Base-by-base conservation (phyloP, 2,888 invertebrate genomes). In the Pedicia rivosa region DNA sequence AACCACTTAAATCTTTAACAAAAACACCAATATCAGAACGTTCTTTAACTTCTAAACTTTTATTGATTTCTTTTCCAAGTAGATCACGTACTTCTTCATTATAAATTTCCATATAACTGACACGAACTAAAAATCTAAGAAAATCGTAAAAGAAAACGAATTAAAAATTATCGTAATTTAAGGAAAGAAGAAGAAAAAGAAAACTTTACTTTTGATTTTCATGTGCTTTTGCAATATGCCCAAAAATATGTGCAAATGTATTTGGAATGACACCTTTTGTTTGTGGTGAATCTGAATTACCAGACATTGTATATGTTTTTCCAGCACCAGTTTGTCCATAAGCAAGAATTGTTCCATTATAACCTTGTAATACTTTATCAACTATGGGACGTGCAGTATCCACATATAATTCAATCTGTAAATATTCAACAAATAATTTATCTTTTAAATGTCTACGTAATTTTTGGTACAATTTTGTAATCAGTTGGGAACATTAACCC, bases 301-400 rank as follows among this genome's bases (percentile, higher is more conserved):
- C 98, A 2, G 92, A 87, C 97, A 98, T 97, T 1, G 98, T 98
- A 59, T 82, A 97, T 0, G 98, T 98, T 66, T 98, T 99, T 7
- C 98, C 98, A 0, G 97, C 98, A 13, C 98, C 97, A 0, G 87
- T 87, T 64, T 87, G 87, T 0, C 87, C 87, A 52, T 88, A 88
- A 1, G 87, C 87, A 57, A 87, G 75, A 47, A 88, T 86, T 0
- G 81, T 83, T 43, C 95, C 97, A 65, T 98, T 98, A 64, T 94
- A 98, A 0, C 97, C 95, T 50, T 83, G 82, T 7, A 98, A 67
- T 3, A 95, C 94, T 61, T 92, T 91, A 44, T 95, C 91, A 4
- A 98, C 91, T 46, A 99, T 92, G 0, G 95, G 95, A 36, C 91
- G 74, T 0, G 97, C 97, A 1, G 94, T 88, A 53, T 90, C 79